Conservation (phyloP, 1,140 invertebrate species). For the Dinoponera quadriceps region DNA sequence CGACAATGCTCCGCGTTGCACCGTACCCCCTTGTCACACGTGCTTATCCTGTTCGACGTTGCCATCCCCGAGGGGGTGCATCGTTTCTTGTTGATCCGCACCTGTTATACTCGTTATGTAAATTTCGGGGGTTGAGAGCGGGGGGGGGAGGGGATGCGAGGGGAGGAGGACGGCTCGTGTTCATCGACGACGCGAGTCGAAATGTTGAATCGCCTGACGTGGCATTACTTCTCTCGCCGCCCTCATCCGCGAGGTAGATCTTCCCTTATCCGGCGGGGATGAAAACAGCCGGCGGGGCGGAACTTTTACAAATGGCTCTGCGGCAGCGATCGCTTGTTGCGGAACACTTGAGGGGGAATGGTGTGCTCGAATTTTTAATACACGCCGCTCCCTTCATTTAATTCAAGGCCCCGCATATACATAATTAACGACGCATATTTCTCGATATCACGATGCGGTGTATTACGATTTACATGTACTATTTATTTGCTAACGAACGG, state of each 20-base stretch:
- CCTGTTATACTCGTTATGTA: slow-evolving; percentile 42
- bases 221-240: not conserved
- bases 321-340: not conserved
- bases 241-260: not conserved
- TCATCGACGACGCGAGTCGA: not conserved
- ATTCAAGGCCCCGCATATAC: too few relatives aligned
- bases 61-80: not conserved
- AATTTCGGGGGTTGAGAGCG: slow-evolving; percentile 16
- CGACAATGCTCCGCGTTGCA: not conserved
- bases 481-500: too few relatives aligned
- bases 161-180: not conserved
- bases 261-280: not conserved
- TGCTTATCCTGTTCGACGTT: not conserved
- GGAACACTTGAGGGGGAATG: not conserved
- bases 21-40: not conserved
- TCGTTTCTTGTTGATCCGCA: slow-evolving; percentile 29
- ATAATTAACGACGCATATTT: too few relatives aligned
- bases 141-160: not conserved
- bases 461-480: too few relatives aligned
- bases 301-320: not conserved
- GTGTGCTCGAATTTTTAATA: too few relatives aligned
- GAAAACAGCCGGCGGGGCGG: not conserved
- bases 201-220: slow-evolving; percentile 34
- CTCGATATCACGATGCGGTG: too few relatives aligned
- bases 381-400: too few relatives aligned